A percentile compares a stretch with the other conserved stretches of the same genome.
Evolutionary conservation across 2,113 vertebrate genomes (phyloP).

Genomic region (Pelmatolapia mariae): DNA sequence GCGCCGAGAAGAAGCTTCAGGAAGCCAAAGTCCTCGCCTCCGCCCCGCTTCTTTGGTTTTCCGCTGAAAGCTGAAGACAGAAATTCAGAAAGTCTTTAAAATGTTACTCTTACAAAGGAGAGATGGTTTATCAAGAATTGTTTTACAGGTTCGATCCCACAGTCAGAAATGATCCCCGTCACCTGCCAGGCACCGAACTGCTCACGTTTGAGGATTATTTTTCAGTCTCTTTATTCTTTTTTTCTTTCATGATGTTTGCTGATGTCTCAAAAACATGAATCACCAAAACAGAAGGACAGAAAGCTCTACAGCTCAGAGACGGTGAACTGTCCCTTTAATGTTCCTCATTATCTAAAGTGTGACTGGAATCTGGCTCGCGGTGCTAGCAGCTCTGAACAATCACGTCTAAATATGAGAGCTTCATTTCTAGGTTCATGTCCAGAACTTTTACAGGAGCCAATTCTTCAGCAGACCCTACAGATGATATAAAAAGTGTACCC

Average conservation of each 20-base stretch:
- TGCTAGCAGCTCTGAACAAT: background rate
- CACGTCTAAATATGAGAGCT: background rate
- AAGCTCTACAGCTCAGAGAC: background rate
- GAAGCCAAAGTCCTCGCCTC: background rate
- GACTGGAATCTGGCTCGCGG: accelerated
- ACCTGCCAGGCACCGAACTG: background rate
- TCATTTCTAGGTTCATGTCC: background rate
- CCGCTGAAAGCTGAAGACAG: background rate
- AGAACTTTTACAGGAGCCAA: background rate
- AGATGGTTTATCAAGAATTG: background rate
- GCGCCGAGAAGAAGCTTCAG: background rate
- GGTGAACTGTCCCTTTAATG: background rate
- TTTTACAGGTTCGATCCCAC: accelerated
- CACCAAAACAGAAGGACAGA: background rate
- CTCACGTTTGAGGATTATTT: background rate
- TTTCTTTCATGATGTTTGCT: background rate
- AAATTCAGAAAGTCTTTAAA: background rate
- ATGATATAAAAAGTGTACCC: background rate
- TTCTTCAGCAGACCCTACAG: background rate
- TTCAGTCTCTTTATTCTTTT: background rate
- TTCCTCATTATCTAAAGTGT: accelerated
- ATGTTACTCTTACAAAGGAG: accelerated
- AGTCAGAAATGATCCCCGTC: background rate
- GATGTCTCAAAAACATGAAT: background rate
- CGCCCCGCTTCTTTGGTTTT: background rate